These are phyloP conservation scores for Periophthalmodon schlosseri DNA, from an alignment of 2,113 vertebrate species.

Conservation along the genomic window DNA sequence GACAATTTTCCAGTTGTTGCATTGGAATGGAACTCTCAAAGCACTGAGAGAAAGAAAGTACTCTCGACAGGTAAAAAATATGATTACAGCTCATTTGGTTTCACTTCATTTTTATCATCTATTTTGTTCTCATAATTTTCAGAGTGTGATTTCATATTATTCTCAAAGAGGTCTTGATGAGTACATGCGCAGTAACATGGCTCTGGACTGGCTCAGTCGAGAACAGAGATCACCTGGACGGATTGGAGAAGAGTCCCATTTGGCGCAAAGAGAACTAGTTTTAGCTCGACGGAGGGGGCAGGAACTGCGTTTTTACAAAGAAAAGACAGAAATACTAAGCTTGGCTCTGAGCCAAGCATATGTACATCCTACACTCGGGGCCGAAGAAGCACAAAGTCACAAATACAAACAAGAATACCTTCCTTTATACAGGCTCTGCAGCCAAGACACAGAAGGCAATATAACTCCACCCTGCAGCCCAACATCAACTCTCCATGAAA, in stretches of 20 bases:
- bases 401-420: conserved; percentile 50
- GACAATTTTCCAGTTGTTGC: conserved; percentile 87
- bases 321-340: conserved; percentile 72
- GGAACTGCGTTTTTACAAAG: conserved; percentile 72
- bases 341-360: conserved; percentile 70
- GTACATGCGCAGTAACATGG: conserved; percentile 71
- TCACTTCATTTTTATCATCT: not conserved
- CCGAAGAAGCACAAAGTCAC: conserved; percentile 16
- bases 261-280: conserved; percentile 66
- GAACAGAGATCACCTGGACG: conserved; percentile 62
- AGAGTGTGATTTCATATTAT: conserved; percentile 73
- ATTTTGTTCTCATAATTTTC: conserved; percentile 8
- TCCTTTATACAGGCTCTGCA: conserved; percentile 48
- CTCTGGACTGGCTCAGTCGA: conserved; percentile 71
- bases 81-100: not conserved
- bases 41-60: conserved; percentile 82
- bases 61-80: conserved; percentile 81
- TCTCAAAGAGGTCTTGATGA: conserved; percentile 64
- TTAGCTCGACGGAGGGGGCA: conserved; percentile 56
- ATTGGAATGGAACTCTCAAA: conserved; percentile 88
- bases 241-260: conserved; percentile 59
- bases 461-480: conserved; percentile 30
- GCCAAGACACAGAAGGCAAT: conserved; percentile 26
- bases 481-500: conserved; percentile 31
- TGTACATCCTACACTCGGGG: conserved; percentile 43